Conservation (phyloP, 2,888 invertebrate species). For the Tipula helvola region DNA sequence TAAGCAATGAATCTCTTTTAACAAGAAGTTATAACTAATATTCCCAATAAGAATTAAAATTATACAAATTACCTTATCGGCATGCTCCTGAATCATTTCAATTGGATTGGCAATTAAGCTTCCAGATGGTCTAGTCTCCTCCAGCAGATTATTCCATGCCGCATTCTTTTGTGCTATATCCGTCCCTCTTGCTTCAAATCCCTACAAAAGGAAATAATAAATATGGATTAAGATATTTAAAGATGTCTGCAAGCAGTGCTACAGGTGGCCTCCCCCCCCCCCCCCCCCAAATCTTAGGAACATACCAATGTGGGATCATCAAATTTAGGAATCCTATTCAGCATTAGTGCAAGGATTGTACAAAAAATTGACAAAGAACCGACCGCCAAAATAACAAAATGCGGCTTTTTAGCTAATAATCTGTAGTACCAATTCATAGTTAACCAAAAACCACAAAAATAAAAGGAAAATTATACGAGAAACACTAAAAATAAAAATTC, state of each 20-base stretch:
- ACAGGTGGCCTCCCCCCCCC: background rate
- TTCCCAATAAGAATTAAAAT: too few species aligned
- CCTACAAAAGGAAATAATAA: conserved; percentile 37
- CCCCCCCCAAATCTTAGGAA: conserved; percentile 15
- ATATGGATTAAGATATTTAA: background rate
- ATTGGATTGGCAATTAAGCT: conserved; percentile 60
- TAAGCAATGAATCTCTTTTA: background rate
- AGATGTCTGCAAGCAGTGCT: background rate
- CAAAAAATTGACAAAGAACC: conserved; percentile 51
- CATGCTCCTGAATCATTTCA: conserved; percentile 27
- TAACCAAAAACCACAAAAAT: conserved; percentile 22
- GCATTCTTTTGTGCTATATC: conserved; percentile 63
- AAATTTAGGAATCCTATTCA: conserved; percentile 62
- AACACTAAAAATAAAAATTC: background rate
- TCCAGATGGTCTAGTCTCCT: conserved; percentile 57
- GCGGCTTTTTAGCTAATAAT: conserved; percentile 54
- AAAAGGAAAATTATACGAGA: background rate
- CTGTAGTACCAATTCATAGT: conserved; percentile 47
- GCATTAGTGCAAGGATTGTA: conserved; percentile 49
- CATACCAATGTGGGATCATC: conserved; percentile 71
- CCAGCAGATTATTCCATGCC: conserved; percentile 74
- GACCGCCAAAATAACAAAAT: conserved; percentile 47
- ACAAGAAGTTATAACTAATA: too few species aligned
- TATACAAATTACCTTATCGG: background rate
- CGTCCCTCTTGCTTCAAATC: conserved; percentile 89